Evolutionary conservation across 2,797 vertebrate species (phyloP).

Genomic region (Centroberyx gerrardi): DNA sequence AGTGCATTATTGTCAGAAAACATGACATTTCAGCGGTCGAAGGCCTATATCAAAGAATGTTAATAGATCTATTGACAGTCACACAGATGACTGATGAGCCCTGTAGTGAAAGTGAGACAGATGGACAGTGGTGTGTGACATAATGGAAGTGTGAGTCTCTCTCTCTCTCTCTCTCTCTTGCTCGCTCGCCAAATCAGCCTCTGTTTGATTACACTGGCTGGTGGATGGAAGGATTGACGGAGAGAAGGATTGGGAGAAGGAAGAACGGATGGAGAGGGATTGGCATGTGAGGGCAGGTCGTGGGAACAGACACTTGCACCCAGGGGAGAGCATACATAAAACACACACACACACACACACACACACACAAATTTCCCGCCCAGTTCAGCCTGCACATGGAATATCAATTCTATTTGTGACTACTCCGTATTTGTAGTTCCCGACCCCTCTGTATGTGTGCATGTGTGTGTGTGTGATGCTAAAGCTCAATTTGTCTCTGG

Average conservation of each 20-base stretch:
- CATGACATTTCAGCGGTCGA: conserved; percentile 4
- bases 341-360: conserved; percentile 48
- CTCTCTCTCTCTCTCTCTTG: background rate
- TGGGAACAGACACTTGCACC: conserved; percentile 80
- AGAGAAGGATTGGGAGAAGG: conserved; percentile 56
- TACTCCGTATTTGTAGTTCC: conserved; percentile 73
- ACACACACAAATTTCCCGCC: conserved; percentile 55
- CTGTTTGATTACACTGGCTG: conserved; percentile 65
- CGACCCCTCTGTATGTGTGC: conserved; percentile 63
- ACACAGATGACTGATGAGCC: background rate
- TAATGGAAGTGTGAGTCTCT: conserved; percentile 6
- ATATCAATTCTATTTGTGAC: conserved; percentile 75
- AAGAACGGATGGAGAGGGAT: conserved; percentile 55
- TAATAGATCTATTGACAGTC: background rate
- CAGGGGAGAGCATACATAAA: conserved; percentile 60
- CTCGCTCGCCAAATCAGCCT: conserved; percentile 42
- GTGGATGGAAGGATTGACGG: conserved; percentile 58
- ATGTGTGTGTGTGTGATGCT: conserved; percentile 30
- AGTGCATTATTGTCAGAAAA: background rate
- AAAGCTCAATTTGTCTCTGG: conserved; percentile 70
- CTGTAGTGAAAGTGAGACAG: conserved; percentile 31
- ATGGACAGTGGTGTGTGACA: conserved; percentile 36
- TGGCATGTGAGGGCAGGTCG: conserved; percentile 69
- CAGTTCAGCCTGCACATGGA: conserved; percentile 68
- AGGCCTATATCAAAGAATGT: background rate